Conservation (phyloP, 2,797 vertebrate species). For the Schizopygopsis pylzovi region DNA sequence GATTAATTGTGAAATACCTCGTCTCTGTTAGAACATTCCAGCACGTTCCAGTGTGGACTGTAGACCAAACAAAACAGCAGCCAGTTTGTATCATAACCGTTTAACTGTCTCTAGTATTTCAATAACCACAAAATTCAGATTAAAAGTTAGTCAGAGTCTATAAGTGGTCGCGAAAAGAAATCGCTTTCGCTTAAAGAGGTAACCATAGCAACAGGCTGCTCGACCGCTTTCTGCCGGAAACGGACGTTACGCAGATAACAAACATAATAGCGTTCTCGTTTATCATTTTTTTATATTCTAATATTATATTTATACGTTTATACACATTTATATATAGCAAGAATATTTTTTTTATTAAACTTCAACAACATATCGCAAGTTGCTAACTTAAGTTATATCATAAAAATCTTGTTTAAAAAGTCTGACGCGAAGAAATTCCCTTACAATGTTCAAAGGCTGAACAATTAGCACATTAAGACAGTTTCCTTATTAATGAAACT, state of each 20-base stretch:
- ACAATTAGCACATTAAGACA: background rate
- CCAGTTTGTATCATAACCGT: background rate
- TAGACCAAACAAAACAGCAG: background rate
- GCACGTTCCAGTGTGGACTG: background rate
- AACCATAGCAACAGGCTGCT: background rate
- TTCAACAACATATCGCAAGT: too few relatives aligned
- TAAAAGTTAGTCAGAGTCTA: background rate
- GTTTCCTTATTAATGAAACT: background rate
- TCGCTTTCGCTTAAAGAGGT: background rate
- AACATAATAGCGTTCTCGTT: background rate
- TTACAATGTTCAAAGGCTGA: background rate
- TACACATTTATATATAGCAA: background rate
- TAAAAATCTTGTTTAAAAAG: background rate
- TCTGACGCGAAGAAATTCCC: background rate
- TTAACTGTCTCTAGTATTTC: background rate
- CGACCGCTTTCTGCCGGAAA: background rate
- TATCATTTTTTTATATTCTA: background rate
- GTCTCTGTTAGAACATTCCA: background rate
- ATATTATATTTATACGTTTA: background rate
- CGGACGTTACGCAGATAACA: background rate
- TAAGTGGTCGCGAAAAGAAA: background rate
- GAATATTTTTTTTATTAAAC: background rate
- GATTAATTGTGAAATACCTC: conserved; percentile 3
- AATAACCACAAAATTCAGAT: background rate
- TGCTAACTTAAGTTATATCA: too few relatives aligned